phyloP scores from a whole-genome alignment of 2,797 vertebrate genomes.

The Notolepis coatsorum region DNA sequence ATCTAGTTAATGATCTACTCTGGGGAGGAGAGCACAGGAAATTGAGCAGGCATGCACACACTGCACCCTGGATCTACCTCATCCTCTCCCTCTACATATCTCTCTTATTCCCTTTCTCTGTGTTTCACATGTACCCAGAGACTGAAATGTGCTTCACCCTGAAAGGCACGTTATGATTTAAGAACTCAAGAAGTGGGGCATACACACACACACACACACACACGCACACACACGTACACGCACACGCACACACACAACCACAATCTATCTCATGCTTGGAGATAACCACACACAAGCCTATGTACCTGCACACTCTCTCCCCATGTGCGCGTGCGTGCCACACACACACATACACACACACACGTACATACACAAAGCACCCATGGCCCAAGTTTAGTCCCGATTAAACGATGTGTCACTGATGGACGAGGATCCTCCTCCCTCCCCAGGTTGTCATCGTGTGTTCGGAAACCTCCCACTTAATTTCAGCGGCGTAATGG shows the following conservation, averaged over 20 bases:
- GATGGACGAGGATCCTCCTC: slow-evolving; percentile 60
- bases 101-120: slow-evolving; percentile 47
- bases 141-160: slow-evolving; percentile 47
- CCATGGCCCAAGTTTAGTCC: slow-evolving; percentile 60
- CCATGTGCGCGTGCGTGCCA: too few relatives aligned
- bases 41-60: slow-evolving; percentile 52
- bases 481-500: slow-evolving; percentile 75
- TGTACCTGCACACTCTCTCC: too few relatives aligned
- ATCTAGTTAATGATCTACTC: slow-evolving; percentile 75
- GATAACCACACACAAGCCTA: too few relatives aligned
- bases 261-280: too few relatives aligned
- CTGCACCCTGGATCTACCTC: slow-evolving; percentile 44
- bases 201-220: not conserved
- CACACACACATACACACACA: not conserved
- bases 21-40: slow-evolving; percentile 54
- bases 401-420: slow-evolving; percentile 72
- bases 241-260: not conserved
- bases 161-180: slow-evolving; percentile 55
- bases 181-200: slow-evolving; percentile 38
- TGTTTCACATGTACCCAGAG: slow-evolving; percentile 48
- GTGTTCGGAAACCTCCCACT: slow-evolving; percentile 73
- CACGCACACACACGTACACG: not conserved
- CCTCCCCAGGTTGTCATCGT: slow-evolving; percentile 55
- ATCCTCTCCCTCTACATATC: slow-evolving; percentile 42
- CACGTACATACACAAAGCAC: slow-evolving; percentile 15